Conservation (phyloP, 2,888 invertebrate species). For the Polydrusus cervinus region DNA sequence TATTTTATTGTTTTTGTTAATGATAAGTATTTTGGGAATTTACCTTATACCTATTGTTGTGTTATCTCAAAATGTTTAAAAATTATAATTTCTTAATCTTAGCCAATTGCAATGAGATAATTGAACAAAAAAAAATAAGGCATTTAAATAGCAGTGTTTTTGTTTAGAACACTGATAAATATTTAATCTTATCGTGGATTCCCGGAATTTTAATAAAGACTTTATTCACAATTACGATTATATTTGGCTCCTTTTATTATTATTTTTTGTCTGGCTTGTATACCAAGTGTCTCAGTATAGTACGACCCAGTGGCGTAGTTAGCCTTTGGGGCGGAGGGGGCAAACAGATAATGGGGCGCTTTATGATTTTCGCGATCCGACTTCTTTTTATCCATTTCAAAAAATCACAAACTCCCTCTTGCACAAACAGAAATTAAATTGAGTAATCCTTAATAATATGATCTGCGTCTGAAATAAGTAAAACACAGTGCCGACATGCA, state of each 20-base stretch:
- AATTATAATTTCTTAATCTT: background rate
- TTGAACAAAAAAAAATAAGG: background rate
- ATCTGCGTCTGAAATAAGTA: no score
- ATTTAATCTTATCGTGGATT: background rate
- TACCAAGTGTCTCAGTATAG: no score
- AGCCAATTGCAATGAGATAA: background rate
- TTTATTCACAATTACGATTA: background rate
- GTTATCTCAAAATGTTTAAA: background rate
- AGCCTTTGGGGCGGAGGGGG: no score
- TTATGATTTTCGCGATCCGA: no score
- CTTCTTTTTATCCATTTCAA: no score
- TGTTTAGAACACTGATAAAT: background rate
- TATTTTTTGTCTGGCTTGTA: no score
- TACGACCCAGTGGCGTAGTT: no score
- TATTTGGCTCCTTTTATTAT: background rate
- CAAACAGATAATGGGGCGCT: no score
- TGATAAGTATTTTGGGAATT: background rate
- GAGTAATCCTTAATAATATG: no score
- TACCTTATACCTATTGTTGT: background rate
- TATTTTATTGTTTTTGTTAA: background rate
- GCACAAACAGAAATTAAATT: no score
- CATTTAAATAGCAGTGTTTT: background rate
- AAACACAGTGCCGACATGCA: no score
- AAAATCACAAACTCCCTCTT: no score
- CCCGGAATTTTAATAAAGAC: slow-evolving; percentile 3